Evolutionary conservation across 1,140 invertebrate genomes (phyloP), one percentile per base, ranked within the genome.

Genomic region (Bombus soroeensis): DNA sequence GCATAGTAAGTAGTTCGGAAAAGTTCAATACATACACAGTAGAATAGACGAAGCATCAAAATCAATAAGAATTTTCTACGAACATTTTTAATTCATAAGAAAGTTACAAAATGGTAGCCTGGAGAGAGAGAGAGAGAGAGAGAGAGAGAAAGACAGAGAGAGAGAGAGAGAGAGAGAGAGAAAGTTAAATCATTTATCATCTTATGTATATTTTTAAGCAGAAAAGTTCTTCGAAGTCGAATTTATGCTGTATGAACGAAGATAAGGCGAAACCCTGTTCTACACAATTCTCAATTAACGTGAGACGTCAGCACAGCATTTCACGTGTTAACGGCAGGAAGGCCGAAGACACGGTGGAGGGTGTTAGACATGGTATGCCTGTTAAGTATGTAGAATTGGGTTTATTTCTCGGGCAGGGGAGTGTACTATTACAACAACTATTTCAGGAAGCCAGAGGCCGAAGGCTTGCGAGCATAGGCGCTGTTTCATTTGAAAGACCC

Each of bases 301-400:
- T 25, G 76, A 72, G 77, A 85, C 32, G 41, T 3, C 15, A 47
- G 34, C 32, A 81, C 37, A 71, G 71, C 59, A 85, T 85, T 85
- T 81, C 78, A 34, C 68, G 84, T 25, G 78, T 90, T 90, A 90
- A 85, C 78, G 75, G 32, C 75, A 53, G 57, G 72, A 59, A 81
- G 43, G 43, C 18, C 77, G 41, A 77, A 85, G 86, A 80, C 75
- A 43, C 28, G 66, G 75, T 73, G 59, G 87, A 64, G 72, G 70
- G 74, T 77, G 80, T 57, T 74, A 37, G 79, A n/a, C 70, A 66
- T 76, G 87, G 86, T 90, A 90, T 90, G 83, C 71, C 83, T 78
- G 86, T 90, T 90, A 90, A 90, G 83, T 90, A 90, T 90, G 89
- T 91, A 84, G 78, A 87, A 91, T 91, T 91, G 86, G 89, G 90